Conservation (phyloP, 2,888 invertebrate genomes). For the Polydrusus cervinus region DNA sequence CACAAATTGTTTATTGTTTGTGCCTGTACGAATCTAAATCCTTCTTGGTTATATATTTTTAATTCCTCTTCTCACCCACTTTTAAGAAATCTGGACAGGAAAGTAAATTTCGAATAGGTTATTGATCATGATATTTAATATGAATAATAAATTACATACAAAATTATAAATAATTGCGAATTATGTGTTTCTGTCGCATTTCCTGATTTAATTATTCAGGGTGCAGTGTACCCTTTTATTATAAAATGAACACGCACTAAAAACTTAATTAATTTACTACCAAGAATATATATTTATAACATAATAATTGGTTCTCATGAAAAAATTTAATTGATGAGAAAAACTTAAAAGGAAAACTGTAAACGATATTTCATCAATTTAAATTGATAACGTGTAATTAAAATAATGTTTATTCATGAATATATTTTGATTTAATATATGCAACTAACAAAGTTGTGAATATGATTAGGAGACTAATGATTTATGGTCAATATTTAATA, state of each 20-base stretch:
- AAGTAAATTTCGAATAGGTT: too few species aligned
- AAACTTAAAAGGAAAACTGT: slow-evolving; percentile 25
- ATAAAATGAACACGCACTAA: background rate
- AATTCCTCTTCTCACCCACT: too few species aligned
- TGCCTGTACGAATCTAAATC: too few species aligned
- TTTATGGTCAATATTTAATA: background rate
- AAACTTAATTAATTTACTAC: slow-evolving; percentile 1
- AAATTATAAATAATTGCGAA: background rate
- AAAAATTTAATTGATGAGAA: slow-evolving; percentile 5
- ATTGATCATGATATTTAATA: background rate
- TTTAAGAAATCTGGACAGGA: background rate
- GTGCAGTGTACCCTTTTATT: background rate
- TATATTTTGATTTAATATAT: slow-evolving; percentile 33
- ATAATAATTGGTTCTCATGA: slow-evolving; percentile 1
- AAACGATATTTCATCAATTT: slow-evolving; percentile 44
- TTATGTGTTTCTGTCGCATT: background rate
- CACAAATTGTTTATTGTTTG: too few species aligned
- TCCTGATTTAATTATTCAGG: background rate
- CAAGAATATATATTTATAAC: background rate
- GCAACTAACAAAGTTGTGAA: background rate
- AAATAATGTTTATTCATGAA: slow-evolving; percentile 48
- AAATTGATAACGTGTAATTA: slow-evolving; percentile 39
- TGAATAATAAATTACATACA: background rate
- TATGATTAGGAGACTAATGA: background rate
- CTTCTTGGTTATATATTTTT: too few species aligned